A percentile compares a stretch with the other conserved stretches of the same genome.
Evolutionary conservation across 2,888 invertebrate genomes (phyloP).

Genomic region (Eledona agricola): DNA sequence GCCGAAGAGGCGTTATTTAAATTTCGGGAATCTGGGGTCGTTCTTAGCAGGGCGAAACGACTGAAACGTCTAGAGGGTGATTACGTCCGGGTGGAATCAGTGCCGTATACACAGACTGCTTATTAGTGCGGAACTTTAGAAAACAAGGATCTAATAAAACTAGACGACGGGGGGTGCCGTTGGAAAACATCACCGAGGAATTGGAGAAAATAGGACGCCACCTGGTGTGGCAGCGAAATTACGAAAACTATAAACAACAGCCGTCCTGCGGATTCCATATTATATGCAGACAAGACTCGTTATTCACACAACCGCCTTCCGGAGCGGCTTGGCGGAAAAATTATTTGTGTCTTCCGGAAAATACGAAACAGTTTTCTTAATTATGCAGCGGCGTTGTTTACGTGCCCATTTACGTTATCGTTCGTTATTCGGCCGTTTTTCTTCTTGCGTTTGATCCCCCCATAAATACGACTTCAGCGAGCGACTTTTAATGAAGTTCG

Average conservation of each 20-base stretch:
- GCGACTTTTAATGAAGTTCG: constrained; percentile 28
- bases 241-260: constrained; percentile 39
- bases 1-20: too few species aligned
- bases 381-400: constrained; percentile 23
- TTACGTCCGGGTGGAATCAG: constrained; percentile 1
- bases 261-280: constrained; percentile 28
- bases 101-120: constrained; percentile 8
- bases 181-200: constrained; percentile 27
- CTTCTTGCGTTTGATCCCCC: too few species aligned
- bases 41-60: too few species aligned
- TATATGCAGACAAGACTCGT: constrained; percentile 28
- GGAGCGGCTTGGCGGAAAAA: too few species aligned
- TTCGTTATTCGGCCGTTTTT: too few species aligned
- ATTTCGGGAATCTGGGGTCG: too few species aligned
- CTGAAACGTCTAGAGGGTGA: not conserved
- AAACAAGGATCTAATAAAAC: constrained; percentile 19
- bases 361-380: constrained; percentile 35
- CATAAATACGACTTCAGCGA: constrained; percentile 14
- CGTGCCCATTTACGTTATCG: too few species aligned
- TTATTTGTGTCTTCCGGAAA: too few species aligned
- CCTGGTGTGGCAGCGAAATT: constrained; percentile 37
- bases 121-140: constrained; percentile 23
- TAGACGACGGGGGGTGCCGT: constrained; percentile 9
- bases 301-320: constrained; percentile 15
- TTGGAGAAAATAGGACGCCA: constrained; percentile 24